phyloP scores from a whole-genome alignment of 2,888 invertebrate species.

The Pseudolycoriella hygida region DNA sequence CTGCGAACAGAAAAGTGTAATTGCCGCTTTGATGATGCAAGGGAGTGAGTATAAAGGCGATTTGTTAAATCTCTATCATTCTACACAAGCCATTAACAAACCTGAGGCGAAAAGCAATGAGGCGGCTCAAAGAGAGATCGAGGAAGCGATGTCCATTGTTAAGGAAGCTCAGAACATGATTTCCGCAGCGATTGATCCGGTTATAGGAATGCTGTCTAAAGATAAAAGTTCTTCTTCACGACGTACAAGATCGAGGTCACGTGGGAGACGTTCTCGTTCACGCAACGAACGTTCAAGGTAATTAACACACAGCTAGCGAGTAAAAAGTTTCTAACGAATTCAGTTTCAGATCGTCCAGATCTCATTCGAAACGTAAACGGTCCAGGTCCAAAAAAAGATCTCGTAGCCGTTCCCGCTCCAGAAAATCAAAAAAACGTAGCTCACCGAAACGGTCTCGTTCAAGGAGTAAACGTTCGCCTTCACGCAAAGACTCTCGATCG shows the following conservation, averaged over 20 bases:
- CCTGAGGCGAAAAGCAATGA: slow-evolving; percentile 92
- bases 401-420: slow-evolving; percentile 39
- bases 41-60: slow-evolving; percentile 60
- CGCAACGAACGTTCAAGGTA: slow-evolving; percentile 31
- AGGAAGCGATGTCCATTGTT: slow-evolving; percentile 92
- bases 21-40: slow-evolving; percentile 72
- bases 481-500: slow-evolving; percentile 10
- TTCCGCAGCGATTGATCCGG: slow-evolving; percentile 83
- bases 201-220: slow-evolving; percentile 71
- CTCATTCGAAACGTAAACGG: slow-evolving; percentile 32
- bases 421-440: slow-evolving; percentile 29
- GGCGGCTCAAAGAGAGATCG: slow-evolving; percentile 87
- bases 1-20: slow-evolving; percentile 75
- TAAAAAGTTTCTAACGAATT: no score
- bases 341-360: slow-evolving; percentile 30
- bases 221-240: slow-evolving; percentile 36
- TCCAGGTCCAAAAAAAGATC: slow-evolving; percentile 40
- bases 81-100: slow-evolving; percentile 78
- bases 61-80: slow-evolving; percentile 58
- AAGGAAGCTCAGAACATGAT: slow-evolving; percentile 92
- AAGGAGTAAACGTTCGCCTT: slow-evolving; percentile 16
- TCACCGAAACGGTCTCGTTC: slow-evolving; percentile 11
- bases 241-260: slow-evolving; percentile 20
- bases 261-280: slow-evolving; percentile 34
- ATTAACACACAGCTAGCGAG: no score